Evolutionary conservation across 2,888 invertebrate species (phyloP).

Genomic region (Chrysolina americana): DNA sequence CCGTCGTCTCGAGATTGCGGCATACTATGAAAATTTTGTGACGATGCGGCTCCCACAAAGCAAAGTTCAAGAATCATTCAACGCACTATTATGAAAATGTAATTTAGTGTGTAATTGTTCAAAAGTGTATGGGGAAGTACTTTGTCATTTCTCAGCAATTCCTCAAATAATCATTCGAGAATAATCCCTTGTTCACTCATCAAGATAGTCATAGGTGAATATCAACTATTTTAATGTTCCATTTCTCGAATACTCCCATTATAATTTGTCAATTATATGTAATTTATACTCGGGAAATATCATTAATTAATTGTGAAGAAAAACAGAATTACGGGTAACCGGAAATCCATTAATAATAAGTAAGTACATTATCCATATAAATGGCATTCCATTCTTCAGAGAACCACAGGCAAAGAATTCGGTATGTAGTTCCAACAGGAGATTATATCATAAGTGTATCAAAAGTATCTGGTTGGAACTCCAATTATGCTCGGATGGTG

Average conservation of each 20-base stretch:
- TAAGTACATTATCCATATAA: not conserved
- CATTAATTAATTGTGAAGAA: not conserved
- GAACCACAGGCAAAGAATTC: not conserved
- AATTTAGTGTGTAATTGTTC: no score
- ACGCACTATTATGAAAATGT: no score
- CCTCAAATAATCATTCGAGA: not conserved
- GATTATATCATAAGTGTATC: not conserved
- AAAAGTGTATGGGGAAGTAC: not conserved
- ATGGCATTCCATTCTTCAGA: not conserved
- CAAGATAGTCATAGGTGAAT: not conserved
- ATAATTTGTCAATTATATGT: not conserved
- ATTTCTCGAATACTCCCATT: not conserved
- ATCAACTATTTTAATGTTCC: not conserved
- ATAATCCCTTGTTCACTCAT: not conserved
- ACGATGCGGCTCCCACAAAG: no score
- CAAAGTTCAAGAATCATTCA: no score
- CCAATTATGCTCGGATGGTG: no score
- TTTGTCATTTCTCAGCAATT: not conserved
- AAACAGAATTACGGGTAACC: conserved; percentile 1
- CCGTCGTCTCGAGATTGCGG: not conserved
- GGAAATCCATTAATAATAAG: not conserved
- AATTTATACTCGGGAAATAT: not conserved
- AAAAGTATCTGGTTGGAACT: not conserved
- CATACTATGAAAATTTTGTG: not conserved
- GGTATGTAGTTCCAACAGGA: not conserved